Conservation (phyloP, 2,113 vertebrate species). For the Orycteropus afer region DNA sequence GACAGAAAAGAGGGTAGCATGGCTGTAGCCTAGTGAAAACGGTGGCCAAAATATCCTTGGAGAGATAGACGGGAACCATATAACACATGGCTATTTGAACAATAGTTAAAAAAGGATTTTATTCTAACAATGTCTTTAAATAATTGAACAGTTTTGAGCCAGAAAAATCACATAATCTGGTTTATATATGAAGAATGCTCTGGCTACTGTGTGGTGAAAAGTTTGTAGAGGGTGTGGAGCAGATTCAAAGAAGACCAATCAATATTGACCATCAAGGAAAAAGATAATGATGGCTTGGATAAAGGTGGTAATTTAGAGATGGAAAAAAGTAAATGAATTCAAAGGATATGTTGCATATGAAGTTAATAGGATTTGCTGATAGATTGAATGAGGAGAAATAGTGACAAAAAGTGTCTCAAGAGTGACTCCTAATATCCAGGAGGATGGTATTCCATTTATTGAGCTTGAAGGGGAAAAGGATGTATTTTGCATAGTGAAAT, state of each 20-base stretch:
- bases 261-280: background rate
- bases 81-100: background rate
- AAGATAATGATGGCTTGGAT: background rate
- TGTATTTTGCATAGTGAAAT: conserved; percentile 25
- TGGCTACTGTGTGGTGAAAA: background rate
- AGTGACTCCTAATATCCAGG: background rate
- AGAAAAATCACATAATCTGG: background rate
- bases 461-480: background rate
- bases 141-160: background rate
- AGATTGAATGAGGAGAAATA: background rate
- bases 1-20: background rate
- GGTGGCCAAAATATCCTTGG: background rate
- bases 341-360: background rate
- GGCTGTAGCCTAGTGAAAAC: background rate
- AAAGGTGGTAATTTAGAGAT: background rate
- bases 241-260: background rate
- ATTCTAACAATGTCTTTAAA: background rate
- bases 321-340: background rate
- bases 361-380: background rate
- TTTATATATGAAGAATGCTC: background rate
- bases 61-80: background rate
- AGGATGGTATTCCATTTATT: background rate
- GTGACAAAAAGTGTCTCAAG: background rate
- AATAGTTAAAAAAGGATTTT: background rate
- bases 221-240: background rate